A percentile compares a stretch with the other conserved stretches of the same genome.
phyloP scores from a whole-genome alignment of 2,113 vertebrate species.

The Macquaria ambigua region DNA sequence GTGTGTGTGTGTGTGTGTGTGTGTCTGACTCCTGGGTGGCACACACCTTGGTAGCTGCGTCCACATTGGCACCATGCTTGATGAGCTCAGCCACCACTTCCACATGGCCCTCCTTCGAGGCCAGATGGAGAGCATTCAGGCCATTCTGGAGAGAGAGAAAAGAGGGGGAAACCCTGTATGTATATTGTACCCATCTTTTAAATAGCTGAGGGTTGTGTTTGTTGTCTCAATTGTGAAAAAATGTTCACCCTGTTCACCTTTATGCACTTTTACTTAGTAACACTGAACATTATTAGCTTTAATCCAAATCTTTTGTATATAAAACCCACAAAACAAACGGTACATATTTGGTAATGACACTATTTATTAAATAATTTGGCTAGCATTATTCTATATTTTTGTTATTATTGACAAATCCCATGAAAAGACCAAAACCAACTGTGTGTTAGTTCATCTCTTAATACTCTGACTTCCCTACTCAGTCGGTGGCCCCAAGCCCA shows the following conservation, averaged over 20 bases:
- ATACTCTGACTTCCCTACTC: too few species aligned
- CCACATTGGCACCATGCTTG: conserved; percentile 94
- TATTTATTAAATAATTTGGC: too few species aligned
- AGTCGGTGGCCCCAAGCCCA: too few species aligned
- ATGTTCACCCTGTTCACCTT: not conserved
- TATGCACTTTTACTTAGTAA: not conserved
- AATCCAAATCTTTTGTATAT: not conserved
- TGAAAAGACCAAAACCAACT: too few species aligned
- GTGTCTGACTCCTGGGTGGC: not conserved
- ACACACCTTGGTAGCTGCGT: conserved; percentile 96
- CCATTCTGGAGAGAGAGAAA: conserved; percentile 88
- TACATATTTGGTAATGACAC: too few species aligned
- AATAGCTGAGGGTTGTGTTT: not conserved
- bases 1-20: conserved; percentile 27
- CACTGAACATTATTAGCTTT: too few species aligned
- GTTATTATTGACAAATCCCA: too few species aligned
- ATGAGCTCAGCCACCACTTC: conserved; percentile 97
- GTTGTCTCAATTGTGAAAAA: not conserved
- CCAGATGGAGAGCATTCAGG: conserved; percentile 97
- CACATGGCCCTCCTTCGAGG: conserved; percentile 98
- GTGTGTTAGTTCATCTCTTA: too few species aligned
- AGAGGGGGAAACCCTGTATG: not conserved
- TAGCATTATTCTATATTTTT: too few species aligned
- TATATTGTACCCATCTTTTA: not conserved
- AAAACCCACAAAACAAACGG: not conserved